phyloP scores from a whole-genome alignment of 2,797 vertebrate genomes.

The Peromyscus melanophrys region DNA sequence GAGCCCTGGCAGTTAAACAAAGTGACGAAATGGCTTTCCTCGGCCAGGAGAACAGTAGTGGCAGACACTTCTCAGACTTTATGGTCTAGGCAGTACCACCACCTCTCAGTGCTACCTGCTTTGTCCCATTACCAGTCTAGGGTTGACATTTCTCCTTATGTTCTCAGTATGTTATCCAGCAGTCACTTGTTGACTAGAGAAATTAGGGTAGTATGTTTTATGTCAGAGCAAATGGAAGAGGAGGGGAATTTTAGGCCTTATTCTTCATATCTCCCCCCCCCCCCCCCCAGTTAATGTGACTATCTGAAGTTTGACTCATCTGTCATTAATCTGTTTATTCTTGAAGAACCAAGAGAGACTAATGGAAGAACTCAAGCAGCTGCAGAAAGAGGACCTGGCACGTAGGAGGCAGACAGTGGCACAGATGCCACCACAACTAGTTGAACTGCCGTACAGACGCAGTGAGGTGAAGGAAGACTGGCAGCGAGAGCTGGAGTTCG shows the following conservation, averaged over 20 bases:
- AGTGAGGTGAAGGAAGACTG: constrained; percentile 92
- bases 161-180: not conserved
- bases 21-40: not conserved
- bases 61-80: not conserved
- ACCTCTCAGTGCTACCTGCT: not conserved
- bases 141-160: not conserved
- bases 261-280: not conserved
- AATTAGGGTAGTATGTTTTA: constrained; percentile 1
- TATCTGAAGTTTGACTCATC: constrained; percentile 35
- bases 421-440: constrained; percentile 93
- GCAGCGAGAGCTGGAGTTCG: constrained; percentile 96
- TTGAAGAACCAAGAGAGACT: constrained; percentile 93
- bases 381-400: constrained; percentile 94
- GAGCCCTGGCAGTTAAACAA: not conserved
- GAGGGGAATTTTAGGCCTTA: not conserved
- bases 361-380: constrained; percentile 93
- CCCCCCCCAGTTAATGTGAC: not conserved
- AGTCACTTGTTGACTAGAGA: constrained; percentile 35
- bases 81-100: not conserved
- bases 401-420: constrained; percentile 91
- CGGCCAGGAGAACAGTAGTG: not conserved
- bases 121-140: not conserved
- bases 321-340: constrained; percentile 54
- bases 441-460: constrained; percentile 92
- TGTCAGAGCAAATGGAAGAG: constrained; percentile 2